phyloP scores from a whole-genome alignment of 2,113 vertebrate species.

The Malurus melanocephalus region DNA sequence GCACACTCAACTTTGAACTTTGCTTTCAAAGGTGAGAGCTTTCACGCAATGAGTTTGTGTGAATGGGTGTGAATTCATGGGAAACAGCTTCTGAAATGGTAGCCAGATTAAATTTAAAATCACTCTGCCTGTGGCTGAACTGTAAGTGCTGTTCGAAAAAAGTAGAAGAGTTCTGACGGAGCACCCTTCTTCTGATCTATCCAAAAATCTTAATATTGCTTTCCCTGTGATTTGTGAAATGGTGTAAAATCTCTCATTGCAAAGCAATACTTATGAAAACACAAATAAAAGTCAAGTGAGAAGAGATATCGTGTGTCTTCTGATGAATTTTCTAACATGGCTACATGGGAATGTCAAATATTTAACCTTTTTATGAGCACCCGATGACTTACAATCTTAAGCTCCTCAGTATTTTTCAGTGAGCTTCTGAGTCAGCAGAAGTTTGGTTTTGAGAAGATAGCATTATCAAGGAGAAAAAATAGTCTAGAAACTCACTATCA shows the following conservation, averaged over 20 bases:
- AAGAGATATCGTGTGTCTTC: accelerated
- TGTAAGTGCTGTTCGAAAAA: background rate
- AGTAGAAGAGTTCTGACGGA: background rate
- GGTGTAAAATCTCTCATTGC: background rate
- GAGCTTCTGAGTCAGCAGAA: background rate
- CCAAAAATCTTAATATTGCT: background rate
- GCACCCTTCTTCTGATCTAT: background rate
- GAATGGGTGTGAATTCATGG: slow-evolving; percentile 12
- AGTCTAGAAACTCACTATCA: background rate
- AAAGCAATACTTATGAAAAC: background rate
- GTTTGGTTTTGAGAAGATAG: background rate
- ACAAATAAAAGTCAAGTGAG: background rate
- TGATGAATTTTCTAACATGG: background rate
- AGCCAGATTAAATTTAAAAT: slow-evolving; percentile 4
- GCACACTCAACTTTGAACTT: background rate
- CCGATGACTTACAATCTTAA: background rate
- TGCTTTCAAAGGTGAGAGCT: slow-evolving; percentile 24
- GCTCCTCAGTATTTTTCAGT: background rate
- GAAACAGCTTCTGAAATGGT: background rate
- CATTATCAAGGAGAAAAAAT: background rate
- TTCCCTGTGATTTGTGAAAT: background rate
- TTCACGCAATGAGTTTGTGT: background rate
- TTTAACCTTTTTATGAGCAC: background rate
- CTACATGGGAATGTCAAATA: background rate
- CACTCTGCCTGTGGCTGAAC: background rate